Percentiles rank a stretch among this genome's conserved stretches.
phyloP scores from a whole-genome alignment of 2,113 vertebrate genomes.

The Pangasianodon hypophthalmus region DNA sequence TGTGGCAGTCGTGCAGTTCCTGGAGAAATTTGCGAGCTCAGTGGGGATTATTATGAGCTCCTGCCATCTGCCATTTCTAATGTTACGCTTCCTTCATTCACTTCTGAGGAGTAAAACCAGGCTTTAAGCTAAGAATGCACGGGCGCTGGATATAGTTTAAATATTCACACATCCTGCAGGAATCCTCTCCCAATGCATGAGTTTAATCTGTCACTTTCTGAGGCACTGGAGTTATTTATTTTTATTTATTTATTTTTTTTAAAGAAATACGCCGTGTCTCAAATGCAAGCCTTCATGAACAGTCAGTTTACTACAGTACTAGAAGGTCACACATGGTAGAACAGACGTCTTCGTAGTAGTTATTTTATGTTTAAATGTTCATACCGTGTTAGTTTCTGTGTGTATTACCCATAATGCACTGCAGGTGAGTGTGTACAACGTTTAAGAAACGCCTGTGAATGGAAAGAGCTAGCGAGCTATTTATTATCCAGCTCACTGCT shows the following conservation, averaged over 20 bases:
- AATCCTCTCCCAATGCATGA: background rate
- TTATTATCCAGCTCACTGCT: background rate
- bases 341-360: background rate
- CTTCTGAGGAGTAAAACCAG: slow-evolving; percentile 1
- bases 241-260: too few species aligned
- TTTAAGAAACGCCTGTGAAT: background rate
- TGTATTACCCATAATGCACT: background rate
- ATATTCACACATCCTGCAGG: slow-evolving; percentile 20
- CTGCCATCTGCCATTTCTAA: slow-evolving; percentile 38
- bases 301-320: background rate
- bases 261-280: background rate
- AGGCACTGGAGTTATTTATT: background rate
- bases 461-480: background rate
- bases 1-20: slow-evolving; percentile 6
- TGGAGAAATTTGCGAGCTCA: slow-evolving; percentile 30
- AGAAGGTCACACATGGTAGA: background rate
- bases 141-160: background rate
- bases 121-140: slow-evolving; percentile 8
- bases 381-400: background rate
- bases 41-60: slow-evolving; percentile 35
- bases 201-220: background rate
- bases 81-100: slow-evolving; percentile 26
- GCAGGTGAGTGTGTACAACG: background rate
- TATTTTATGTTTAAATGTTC: background rate
- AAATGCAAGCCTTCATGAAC: background rate